Base-by-base conservation (phyloP, 2,113 vertebrate genomes). In the Saguinus imperator region DNA sequence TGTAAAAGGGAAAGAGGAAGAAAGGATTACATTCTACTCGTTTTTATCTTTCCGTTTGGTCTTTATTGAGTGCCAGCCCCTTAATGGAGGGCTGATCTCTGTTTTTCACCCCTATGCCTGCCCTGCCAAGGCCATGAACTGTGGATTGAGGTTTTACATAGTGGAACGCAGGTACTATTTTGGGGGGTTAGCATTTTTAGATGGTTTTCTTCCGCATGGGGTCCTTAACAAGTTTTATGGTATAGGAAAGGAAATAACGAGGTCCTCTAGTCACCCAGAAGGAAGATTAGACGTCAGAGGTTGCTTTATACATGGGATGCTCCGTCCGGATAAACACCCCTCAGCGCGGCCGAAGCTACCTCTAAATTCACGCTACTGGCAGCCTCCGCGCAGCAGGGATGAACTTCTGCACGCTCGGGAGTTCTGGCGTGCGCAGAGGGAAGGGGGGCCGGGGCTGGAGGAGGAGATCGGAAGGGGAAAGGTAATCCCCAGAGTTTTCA, bases 391-490 rank as follows among this genome's bases (percentile, higher is more conserved):
- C 37, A 16, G 61, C 68, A 40, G 79, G 93, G 94, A 91, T 48
- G 91, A 91, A 64, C 85, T 77, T 86, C 17, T 86, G 95, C 35
- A 20, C 16, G 32, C 91, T 25, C 11, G 3, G 64, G 95, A 80
- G 93, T 64, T 7, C 40, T 35, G 57, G 95, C 76, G 52, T 11
- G 86, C 40, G n/a, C 88, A 37, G 18, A 35, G 20, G n/a, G 43
- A 55, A 57, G 79, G 37, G 75, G 94, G 85, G 87, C 8, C 13
- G 8, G 35, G 64, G 79, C 79, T 91, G 89, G 89, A 89, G 97
- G 96, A 95, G 97, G 97, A 97, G 97, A 98, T 95, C 95, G 96
- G 89, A 95, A 97, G 75, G 87, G 95, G 86, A 97, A 96, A 97
- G 97, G 97, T 98, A 98, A 98, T 98, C 97, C 97, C 97, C 94